These are phyloP conservation scores for Myrmecophaga tridactyla DNA, from an alignment of 2,113 vertebrate genomes.

Conservation along the genomic window DNA sequence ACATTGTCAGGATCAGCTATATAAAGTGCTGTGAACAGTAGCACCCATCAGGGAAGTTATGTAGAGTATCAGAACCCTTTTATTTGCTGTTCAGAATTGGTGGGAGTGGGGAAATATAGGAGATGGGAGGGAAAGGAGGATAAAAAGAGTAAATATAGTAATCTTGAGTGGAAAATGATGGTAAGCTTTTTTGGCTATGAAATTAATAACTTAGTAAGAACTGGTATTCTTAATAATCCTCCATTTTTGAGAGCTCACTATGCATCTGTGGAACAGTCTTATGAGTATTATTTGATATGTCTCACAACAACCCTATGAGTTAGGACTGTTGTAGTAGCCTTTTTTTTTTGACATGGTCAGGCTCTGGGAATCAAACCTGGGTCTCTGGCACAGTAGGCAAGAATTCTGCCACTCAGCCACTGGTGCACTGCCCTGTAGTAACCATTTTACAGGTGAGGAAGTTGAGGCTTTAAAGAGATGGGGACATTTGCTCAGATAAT, in stretches of 20 bases:
- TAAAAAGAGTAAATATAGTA: not conserved
- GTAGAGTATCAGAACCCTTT: not conserved
- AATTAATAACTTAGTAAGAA: not conserved
- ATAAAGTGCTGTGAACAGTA: not conserved
- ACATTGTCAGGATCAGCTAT: not conserved
- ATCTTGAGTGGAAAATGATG: not conserved
- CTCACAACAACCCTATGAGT: not conserved
- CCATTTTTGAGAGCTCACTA: not conserved
- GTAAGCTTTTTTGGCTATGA: not conserved
- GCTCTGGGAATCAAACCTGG: no score
- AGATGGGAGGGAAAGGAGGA: not conserved
- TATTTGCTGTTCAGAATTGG: constrained; percentile 1
- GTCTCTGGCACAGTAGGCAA: no score
- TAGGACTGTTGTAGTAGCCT: not conserved
- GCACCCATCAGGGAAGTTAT: not conserved
- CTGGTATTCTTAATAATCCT: not conserved
- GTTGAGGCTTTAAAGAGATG: not conserved
- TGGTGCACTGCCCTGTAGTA: no score
- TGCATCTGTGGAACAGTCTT: not conserved
- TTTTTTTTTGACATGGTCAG: no score
- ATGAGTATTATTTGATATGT: no score
- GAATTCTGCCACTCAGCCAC: no score
- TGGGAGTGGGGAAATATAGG: not conserved
- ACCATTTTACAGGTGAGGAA: not conserved
- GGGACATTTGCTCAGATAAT: not conserved